Evolutionary conservation across 2,113 vertebrate genomes (phyloP).

Genomic region (Saguinus midas): DNA sequence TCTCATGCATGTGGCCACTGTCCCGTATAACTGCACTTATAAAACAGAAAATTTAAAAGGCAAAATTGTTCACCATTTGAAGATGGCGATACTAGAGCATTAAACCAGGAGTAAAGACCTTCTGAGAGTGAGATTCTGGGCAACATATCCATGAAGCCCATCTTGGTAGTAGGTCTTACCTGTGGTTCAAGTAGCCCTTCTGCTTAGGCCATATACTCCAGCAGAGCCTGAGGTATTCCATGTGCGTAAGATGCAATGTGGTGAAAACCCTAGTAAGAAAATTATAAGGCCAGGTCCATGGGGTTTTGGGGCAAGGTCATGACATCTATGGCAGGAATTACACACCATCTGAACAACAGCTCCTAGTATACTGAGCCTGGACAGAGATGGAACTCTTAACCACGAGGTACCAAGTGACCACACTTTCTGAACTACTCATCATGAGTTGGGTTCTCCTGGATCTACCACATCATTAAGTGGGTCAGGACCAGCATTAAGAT

Average conservation of each 20-base stretch:
- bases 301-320: background rate
- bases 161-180: background rate
- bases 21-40: background rate
- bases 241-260: background rate
- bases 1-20: background rate
- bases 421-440: background rate
- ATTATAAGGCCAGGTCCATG: background rate
- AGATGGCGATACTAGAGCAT: background rate
- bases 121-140: background rate
- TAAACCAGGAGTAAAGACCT: background rate
- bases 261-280: background rate
- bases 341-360: background rate
- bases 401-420: background rate
- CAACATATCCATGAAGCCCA: background rate
- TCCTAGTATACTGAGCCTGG: background rate
- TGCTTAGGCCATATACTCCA: background rate
- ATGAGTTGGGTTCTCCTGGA: background rate
- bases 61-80: slow-evolving; percentile 1
- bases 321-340: background rate
- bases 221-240: background rate
- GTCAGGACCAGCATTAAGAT: background rate
- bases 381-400: background rate
- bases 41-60: background rate
- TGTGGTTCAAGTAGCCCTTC: background rate
- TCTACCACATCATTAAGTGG: background rate